Percentiles rank a stretch among this genome's conserved stretches.
phyloP scores from a whole-genome alignment of 1,140 invertebrate genomes.

The Eulimnadia texana region DNA sequence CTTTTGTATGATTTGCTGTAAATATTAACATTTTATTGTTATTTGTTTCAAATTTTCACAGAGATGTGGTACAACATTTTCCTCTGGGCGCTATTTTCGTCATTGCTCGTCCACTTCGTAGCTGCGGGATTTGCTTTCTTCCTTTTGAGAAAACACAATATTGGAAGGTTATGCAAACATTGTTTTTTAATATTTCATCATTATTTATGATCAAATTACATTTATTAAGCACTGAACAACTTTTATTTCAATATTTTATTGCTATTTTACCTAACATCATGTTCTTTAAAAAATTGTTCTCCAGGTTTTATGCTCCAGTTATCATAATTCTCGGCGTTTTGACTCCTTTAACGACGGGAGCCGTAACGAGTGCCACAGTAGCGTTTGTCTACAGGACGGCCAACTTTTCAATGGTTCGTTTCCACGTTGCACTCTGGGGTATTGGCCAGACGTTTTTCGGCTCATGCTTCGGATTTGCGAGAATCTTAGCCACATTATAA shows the following conservation, averaged over 20 bases:
- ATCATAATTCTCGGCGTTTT: conserved; percentile 77
- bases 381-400: conserved; percentile 84
- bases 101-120: conserved; percentile 76
- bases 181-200: too few species aligned
- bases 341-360: conserved; percentile 67
- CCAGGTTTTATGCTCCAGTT: conserved; percentile 64
- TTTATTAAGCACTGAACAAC: background rate
- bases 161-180: conserved; percentile 47
- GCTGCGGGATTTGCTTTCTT: conserved; percentile 79
- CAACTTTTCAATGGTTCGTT: conserved; percentile 67
- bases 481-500: conserved; percentile 82
- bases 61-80: conserved; percentile 96
- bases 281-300: conserved; percentile 20
- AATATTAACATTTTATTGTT: background rate
- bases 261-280: conserved; percentile 22
- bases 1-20: too few species aligned
- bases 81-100: conserved; percentile 84
- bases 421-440: conserved; percentile 84
- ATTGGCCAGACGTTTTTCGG: conserved; percentile 80
- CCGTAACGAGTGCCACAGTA: conserved; percentile 79
- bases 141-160: conserved; percentile 78
- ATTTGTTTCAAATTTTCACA: conserved; percentile 26
- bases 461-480: conserved; percentile 74
- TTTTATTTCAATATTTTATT: background rate
- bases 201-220: too few species aligned